Conservation (phyloP, 2,797 vertebrate genomes). For the Melanotaenia boesemani region DNA sequence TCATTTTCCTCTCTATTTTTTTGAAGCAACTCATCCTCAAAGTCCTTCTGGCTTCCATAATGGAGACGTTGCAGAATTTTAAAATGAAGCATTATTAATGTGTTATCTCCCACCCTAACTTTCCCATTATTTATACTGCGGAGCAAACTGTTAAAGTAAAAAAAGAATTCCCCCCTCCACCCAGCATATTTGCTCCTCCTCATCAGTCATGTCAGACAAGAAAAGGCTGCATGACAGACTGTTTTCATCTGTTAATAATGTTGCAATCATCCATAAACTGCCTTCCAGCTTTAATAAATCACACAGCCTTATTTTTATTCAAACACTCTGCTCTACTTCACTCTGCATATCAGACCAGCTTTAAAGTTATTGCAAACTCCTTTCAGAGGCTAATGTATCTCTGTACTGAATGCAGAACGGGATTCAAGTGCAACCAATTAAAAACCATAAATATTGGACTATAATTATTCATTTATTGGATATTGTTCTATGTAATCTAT, state of each 20-base stretch:
- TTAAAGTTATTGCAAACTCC: not conserved
- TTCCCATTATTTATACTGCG: not conserved
- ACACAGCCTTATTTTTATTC: not conserved
- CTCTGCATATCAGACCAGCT: not conserved
- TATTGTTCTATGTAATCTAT: too few species aligned
- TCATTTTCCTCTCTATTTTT: conserved; percentile 2
- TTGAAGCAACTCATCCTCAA: not conserved
- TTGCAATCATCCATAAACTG: not conserved
- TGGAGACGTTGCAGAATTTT: too few species aligned
- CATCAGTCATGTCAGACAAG: too few species aligned
- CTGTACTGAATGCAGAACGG: not conserved
- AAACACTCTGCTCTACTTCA: not conserved
- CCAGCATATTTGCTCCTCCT: too few species aligned
- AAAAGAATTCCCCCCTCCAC: too few species aligned
- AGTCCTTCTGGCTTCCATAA: not conserved
- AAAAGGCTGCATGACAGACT: too few species aligned
- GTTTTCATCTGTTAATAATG: not conserved
- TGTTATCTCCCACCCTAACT: too few species aligned
- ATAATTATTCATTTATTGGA: not conserved
- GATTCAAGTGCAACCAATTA: too few species aligned
- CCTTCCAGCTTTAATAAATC: not conserved
- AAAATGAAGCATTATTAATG: too few species aligned
- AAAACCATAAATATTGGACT: not conserved
- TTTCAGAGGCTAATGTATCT: too few species aligned
- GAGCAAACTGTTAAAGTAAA: too few species aligned